Base-by-base conservation (phyloP, 2,113 vertebrate species). In the Alouatta palliata region DNA sequence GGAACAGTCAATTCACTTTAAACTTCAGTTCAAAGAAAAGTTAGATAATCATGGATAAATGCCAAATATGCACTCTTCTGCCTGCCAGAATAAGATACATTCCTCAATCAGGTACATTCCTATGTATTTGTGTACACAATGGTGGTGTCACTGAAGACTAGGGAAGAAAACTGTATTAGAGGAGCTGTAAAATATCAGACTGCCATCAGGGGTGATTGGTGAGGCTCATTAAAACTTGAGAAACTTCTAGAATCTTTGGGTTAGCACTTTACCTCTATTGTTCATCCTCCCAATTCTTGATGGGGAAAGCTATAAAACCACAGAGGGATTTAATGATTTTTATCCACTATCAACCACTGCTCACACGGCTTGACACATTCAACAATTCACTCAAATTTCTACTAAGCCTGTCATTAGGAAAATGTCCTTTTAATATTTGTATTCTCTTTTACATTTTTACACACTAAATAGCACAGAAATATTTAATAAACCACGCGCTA, bases 201-300 rank as follows among this genome's bases (percentile, higher is more conserved):
- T 88, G 45, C 68, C 49, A 68, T 70, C n/a, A 45, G 3, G 21
- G 3, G 13, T 96, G 92, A 97, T 73, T 95, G 58, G 82, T 87
- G 93, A 96, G 68, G 56, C 20, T 96, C 61, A 79, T 92, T 96
- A 96, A 94, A 89, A 96, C 61, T 54, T 88, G 52, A 54, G 37
- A 90, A 90, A 66, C 47, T 88, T 88, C 30, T n/a, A 68, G 96
- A 85, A 56, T 47, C 54, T 82, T 87, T 58, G 91, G 77, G 68
- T 86, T 54, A 96, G 90, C 43, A 83, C n/a, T 86, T 87, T 90
- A 75, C 8, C 40, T 45, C 61, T 70, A 58, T 87, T 25, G 40
- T 52, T 95, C 87, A 73, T 43, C 85, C 19, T 75, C 64, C 19
- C 73, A 85, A 7, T 40, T 94, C 71, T 94, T 93, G 45, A 25